These are phyloP conservation scores for Campoletis raptor DNA, from an alignment of 2,888 invertebrate genomes.

Conservation along the genomic window DNA sequence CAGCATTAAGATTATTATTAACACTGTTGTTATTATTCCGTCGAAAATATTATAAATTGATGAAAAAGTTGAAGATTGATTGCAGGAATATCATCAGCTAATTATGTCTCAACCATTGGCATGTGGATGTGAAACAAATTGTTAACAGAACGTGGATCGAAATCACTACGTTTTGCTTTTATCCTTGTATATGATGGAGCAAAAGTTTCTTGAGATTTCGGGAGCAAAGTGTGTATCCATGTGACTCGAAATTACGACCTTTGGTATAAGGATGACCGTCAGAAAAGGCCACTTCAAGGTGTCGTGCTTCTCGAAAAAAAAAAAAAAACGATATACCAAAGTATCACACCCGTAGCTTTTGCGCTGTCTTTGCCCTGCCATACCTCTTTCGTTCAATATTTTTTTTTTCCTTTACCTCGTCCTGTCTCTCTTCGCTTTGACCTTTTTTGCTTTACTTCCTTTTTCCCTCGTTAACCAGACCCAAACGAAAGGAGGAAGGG, in stretches of 20 bases:
- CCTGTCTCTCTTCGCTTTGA: constrained; percentile 19
- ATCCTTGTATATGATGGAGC: too few relatives aligned
- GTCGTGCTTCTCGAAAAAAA: not conserved
- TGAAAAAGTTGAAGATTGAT: too few relatives aligned
- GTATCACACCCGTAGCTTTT: not conserved
- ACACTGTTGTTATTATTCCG: not conserved
- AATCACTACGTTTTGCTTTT: not conserved
- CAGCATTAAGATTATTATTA: not conserved
- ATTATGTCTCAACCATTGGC: not conserved
- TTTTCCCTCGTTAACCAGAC: constrained; percentile 57
- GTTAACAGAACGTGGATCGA: not conserved
- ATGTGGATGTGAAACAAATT: not conserved
- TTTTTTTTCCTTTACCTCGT: not conserved
- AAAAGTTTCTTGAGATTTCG: too few relatives aligned
- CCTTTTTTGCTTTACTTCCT: constrained; percentile 42
- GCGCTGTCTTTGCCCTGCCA: not conserved
- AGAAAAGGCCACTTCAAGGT: not conserved
- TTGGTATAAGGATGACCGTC: not conserved
- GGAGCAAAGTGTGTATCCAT: too few relatives aligned
- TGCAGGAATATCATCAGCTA: not conserved
- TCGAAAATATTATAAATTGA: not conserved
- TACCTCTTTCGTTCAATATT: constrained; percentile 9
- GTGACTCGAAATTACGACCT: not conserved
- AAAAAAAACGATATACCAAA: not conserved
- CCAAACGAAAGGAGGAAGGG: not conserved